Evolutionary conservation across 37 sponge, comb jelly and placozoan species (phyloP), one percentile per base, ranked within the genome.

Genomic region (Geodia barretti): DNA sequence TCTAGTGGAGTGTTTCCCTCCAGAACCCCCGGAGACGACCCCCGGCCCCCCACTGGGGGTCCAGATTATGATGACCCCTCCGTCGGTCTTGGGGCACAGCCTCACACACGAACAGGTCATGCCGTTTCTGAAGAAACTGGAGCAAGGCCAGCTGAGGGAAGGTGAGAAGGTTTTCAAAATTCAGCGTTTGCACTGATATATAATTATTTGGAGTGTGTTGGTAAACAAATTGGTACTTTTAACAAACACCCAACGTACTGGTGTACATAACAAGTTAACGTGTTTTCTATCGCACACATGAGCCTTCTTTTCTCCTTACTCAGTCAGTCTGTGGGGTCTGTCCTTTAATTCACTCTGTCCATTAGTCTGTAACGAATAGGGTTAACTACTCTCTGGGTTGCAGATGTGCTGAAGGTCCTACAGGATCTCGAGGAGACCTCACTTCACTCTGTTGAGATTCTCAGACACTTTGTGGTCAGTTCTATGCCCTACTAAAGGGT

Each of bases 381-480:
- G 2, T 20, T 25, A n/a, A 8, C 11, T 41, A 24, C 29, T 74
- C 41, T 68, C 39, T 80, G 19, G 25, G n/a, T 30, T 29, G 24
- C 67, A 89, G 90, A 83, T 64, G 73, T 93, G 2, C 66, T 85
- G 37, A 85, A 89, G 32, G 93, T 93, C 11, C 47, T 93, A 29
- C 77, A 85, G 41, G 90, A 93, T 39, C 66, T 93, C 17, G 86
- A 93, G 38, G 93, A 93, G 64, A 93, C 90, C 14, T 89, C 93
- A 19, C 68, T 78, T 2, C 90, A 89, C 62, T 83, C 90, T 32
- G 78, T 85, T 8, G 93, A 78, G 47, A 93, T 93, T 25, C 54
- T 93, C 8, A 85, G 62, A 59, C 86, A 93, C 41, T 93, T 93
- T 88, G 90, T 93, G 90, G 93, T 93, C 54, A 72, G 89, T 70